Percentiles rank a stretch among this genome's conserved stretches.
These are phyloP conservation scores for rat (Rattus norvegicus) DNA, from an alignment of 2,113 vertebrate species.

Conservation along the genomic window GRCr8 NC_086032.1:55605001-55605500, in stretches of 20 bases:
- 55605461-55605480: not conserved
- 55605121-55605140: not conserved
- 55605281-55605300: not conserved
- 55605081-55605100: not conserved
- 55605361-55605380: not conserved
- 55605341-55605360: not conserved
- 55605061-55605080: not conserved
- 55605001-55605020: no score
- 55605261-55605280: not conserved
- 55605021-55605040: no score
- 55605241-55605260: not conserved
- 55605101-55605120: not conserved
- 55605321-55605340: not conserved
- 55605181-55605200: not conserved
- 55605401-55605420: not conserved
- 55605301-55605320: not conserved
- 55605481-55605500: not conserved
- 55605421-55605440: not conserved
- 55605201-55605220: not conserved
- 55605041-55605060: not conserved
- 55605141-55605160: not conserved
- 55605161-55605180: not conserved
- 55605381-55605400: not conserved
- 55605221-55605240: not conserved
- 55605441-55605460: not conserved